Evolutionary conservation across 2,888 invertebrate species (phyloP).

Genomic region (Electrophaes corylata): DNA sequence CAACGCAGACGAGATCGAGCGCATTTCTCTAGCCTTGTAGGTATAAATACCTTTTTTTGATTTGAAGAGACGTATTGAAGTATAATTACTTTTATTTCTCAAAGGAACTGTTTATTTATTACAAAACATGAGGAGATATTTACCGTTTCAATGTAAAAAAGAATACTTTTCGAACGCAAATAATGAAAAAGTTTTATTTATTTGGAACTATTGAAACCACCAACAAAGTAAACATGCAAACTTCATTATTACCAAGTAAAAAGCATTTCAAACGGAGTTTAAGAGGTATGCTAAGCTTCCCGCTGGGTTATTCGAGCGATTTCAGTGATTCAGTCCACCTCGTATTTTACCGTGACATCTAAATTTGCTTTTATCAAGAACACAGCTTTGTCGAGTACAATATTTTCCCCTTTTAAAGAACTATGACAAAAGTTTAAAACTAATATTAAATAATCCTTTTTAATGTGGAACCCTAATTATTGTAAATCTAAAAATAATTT

Average conservation of each 20-base stretch:
- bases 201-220: not conserved
- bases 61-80: too few relatives aligned
- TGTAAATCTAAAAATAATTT: too few relatives aligned
- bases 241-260: constrained; percentile 10
- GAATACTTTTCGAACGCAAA: not conserved
- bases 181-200: not conserved
- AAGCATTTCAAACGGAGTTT: constrained; percentile 22
- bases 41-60: too few relatives aligned
- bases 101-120: too few relatives aligned
- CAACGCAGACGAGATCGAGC: too few relatives aligned
- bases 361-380: constrained; percentile 13
- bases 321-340: constrained; percentile 21
- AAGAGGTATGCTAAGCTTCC: constrained; percentile 26
- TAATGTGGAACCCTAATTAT: too few relatives aligned
- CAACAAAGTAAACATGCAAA: constrained; percentile 1
- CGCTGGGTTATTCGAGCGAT: constrained; percentile 28
- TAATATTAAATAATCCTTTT: too few relatives aligned
- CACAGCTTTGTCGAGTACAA: not conserved
- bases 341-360: constrained; percentile 33
- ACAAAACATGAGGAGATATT: too few relatives aligned
- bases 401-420: not conserved
- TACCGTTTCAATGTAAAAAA: too few relatives aligned
- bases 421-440: not conserved
- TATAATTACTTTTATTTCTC: too few relatives aligned
- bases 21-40: too few relatives aligned